Base-by-base conservation (phyloP, 2,797 vertebrate species). In the Alcedo quadribrachys region DNA sequence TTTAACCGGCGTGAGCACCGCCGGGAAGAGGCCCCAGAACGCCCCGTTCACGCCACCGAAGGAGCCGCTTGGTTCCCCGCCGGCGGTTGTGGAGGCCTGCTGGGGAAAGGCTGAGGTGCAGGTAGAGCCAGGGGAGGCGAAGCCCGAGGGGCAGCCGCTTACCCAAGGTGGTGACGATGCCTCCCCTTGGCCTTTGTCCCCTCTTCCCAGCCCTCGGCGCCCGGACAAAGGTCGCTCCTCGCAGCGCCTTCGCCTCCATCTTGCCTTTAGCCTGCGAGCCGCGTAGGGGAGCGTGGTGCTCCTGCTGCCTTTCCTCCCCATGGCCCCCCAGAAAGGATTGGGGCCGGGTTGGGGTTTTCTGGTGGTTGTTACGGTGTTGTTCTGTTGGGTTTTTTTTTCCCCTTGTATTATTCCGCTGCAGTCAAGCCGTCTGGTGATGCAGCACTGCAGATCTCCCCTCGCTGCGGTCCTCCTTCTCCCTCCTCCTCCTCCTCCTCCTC, bases 401-500 rank as follows among this genome's bases (percentile, higher is more conserved):
- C 2, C 53, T 35, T 32, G 55, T 83, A 55, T 87, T 77, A 30
- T 27, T 48, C 54, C 70, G 93, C 94, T 95, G 96, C 95, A 94
- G 95, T 80, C 74, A 77, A 80, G 62, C 25, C 8, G 51, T 84
- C 89, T 76, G 85, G 65, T 84, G 95, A 94, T 92, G 91, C 94
- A 93, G 93, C 94, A 90, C 79, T 96, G 97, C 96, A 83, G 96
- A 90, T 83, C 90, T 96, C 76, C 69, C 67, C 48, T 69, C 43
- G 30, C 30, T 46, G 62, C 62, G 30, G 62, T 62, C 60, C 60
- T 30, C 51, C 51, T 53, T 28, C 51, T 54, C 53, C 51, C 51
- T 54, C 53, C 53, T 53, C 28, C 51, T 46, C 62, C 85, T 66
- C 43, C 85, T 94, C 81, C 91, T 66, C 65, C 66, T 71, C 51